Evolutionary conservation across 2,888 invertebrate species (phyloP).

Genomic region (Myopa tessellatipennis): DNA sequence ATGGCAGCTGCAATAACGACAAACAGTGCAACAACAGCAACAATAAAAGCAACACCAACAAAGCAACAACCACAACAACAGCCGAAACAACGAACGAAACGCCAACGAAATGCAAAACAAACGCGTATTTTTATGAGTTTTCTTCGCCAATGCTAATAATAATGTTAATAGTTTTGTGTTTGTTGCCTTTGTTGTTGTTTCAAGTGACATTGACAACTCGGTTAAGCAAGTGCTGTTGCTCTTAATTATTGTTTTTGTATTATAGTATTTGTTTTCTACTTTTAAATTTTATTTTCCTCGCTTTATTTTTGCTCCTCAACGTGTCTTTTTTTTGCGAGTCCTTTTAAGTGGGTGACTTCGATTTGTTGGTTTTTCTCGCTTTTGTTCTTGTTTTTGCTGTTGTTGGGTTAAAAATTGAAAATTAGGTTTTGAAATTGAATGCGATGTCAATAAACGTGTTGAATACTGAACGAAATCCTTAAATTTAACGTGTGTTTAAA

Average conservation of each 20-base stretch:
- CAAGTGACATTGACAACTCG: constrained; percentile 19
- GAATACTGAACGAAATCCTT: too few relatives aligned
- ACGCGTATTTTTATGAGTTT: not conserved
- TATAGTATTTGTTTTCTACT: not conserved
- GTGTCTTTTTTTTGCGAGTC: not conserved
- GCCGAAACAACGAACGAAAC: not conserved
- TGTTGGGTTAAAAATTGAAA: not conserved
- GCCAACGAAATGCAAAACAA: too few relatives aligned
- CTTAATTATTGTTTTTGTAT: not conserved
- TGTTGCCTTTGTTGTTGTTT: not conserved
- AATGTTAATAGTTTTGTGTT: not conserved
- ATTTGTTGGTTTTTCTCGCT: not conserved
- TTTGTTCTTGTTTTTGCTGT: not conserved
- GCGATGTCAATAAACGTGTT: too few relatives aligned
- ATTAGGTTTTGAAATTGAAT: too few relatives aligned
- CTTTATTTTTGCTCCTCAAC: too few relatives aligned
- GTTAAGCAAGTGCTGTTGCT: not conserved
- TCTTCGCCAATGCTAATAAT: not conserved
- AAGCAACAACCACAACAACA: not conserved
- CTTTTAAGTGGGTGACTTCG: too few relatives aligned
- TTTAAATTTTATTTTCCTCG: too few relatives aligned
- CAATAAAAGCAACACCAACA: not conserved
- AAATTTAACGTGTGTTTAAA: too few relatives aligned
- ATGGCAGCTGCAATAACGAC: too few relatives aligned
- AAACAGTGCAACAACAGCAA: not conserved